These are phyloP conservation scores for Patiria miniata DNA, from an alignment of 35 echinoderm and acorn worm genomes.

Conservation along the genomic window DNA sequence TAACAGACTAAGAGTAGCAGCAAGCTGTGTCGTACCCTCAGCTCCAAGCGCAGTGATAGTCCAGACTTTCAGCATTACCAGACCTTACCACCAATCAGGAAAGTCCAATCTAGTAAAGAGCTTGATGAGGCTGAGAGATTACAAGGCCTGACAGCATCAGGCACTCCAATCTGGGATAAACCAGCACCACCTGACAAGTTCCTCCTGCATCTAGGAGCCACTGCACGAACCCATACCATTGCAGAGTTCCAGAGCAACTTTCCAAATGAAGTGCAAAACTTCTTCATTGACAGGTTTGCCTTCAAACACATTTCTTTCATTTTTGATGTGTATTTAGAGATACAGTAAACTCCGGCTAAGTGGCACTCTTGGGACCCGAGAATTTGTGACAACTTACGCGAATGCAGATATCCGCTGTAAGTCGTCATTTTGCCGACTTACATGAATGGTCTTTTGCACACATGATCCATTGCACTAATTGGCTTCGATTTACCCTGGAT, in stretches of 20 bases:
- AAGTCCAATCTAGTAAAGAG: conserved; percentile 53
- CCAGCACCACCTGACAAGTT: conserved; percentile 78
- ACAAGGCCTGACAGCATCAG: conserved; percentile 62
- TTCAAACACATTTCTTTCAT: neutral
- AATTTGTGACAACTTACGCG: too few relatives aligned
- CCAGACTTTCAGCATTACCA: conserved; percentile 93
- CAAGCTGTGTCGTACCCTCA: neutral
- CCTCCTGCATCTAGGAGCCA: conserved; percentile 80
- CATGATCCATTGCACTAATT: too few relatives aligned
- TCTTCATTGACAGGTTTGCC: conserved; percentile 92
- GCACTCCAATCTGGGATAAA: conserved; percentile 78
- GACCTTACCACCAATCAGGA: conserved; percentile 90
- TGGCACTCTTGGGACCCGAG: too few relatives aligned
- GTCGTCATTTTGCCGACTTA: too few relatives aligned
- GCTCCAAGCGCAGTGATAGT: conserved; percentile 29
- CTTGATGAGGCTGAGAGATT: conserved; percentile 22
- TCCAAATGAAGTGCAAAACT: conserved; percentile 85
- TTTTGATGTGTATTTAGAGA: too few relatives aligned
- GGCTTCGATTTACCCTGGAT: too few relatives aligned
- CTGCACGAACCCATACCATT: conserved; percentile 88
- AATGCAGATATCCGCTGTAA: too few relatives aligned
- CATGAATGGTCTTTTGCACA: too few relatives aligned
- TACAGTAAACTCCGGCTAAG: too few relatives aligned
- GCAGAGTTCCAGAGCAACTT: conserved; percentile 98
- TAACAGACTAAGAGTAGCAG: neutral